Evolutionary conservation across 2,113 vertebrate species (phyloP), one percentile per base, ranked within the genome.

Genomic region (Trachemys scripta): DNA sequence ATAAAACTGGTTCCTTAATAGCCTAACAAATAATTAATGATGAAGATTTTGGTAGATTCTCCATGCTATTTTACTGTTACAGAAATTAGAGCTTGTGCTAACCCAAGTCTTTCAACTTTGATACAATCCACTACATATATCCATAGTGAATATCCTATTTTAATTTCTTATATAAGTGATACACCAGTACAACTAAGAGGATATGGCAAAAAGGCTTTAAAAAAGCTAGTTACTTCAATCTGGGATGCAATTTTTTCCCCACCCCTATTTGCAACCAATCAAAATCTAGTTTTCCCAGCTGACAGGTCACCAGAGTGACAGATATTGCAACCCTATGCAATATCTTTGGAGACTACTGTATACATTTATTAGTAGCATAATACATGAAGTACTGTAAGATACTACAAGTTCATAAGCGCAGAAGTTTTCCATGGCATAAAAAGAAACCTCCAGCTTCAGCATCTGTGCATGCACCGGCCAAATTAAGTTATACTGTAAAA

Each of bases 371-470:
- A 96, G 1, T 1, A 92, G 87, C n/a, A 65, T 31, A 96, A 97
- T 17, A 16, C 7, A 82, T 27, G 35, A 90, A 9, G 25, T 95
- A 89, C 87, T 96, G 89, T 90, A 95, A 90, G 88, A 94, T 87
- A 49, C 35, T 85, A 89, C 4, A 87, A 8, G 47, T 51, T 89
- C 81, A 94, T 54, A 93, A 89, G 59, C 14, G 47, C 84, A 90
- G 47, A 84, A 45, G 6, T 8, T 10, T 84, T 57, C 90, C 10
- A 10, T 19, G 19, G 22, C 72, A 6, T 85, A 92, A 86, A 56
- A 92, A n/a, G 62, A 93, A 13, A 82, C 14, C 79, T 57, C 91
- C 11, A 49, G 91, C 42, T 92, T 92, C 47, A n/a, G n/a, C 91
- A 89, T 3, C 79, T 82, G n/a, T 16, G 92, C 29, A 87, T 1